Conservation (phyloP, 2,888 invertebrate genomes). For the Pedicia rivosa region DNA sequence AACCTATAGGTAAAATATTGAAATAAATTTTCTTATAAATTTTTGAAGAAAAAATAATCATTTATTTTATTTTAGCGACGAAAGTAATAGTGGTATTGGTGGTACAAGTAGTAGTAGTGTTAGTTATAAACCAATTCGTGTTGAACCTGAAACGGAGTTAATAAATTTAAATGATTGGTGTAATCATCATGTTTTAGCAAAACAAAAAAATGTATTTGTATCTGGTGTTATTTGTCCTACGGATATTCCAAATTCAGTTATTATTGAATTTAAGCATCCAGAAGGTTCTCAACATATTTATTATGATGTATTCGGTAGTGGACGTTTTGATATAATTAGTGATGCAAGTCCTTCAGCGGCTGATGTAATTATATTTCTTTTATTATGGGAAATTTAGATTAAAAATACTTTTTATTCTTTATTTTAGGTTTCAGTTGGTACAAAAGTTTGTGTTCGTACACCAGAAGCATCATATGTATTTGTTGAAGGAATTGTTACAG, state of each 20-base stretch:
- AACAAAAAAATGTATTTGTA: constrained; percentile 63
- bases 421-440: constrained; percentile 54
- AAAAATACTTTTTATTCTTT: constrained; percentile 4
- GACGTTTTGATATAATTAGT: constrained; percentile 76
- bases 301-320: constrained; percentile 59
- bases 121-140: constrained; percentile 13
- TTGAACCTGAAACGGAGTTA: constrained; percentile 15
- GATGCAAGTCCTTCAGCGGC: constrained; percentile 81
- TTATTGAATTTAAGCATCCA: constrained; percentile 67
- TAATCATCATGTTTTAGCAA: constrained; percentile 81
- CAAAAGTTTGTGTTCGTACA: constrained; percentile 65
- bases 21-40: too few relatives aligned
- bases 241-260: constrained; percentile 48
- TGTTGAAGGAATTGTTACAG: constrained; percentile 66
- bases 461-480: constrained; percentile 56
- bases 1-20: neutral
- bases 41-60: too few relatives aligned
- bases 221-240: constrained; percentile 78
- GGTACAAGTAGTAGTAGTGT: constrained; percentile 22
- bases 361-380: constrained; percentile 37
- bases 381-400: neutral
- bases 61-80: too few relatives aligned
- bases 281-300: constrained; percentile 54
- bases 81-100: too few relatives aligned
- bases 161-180: constrained; percentile 89